Base-by-base conservation (phyloP, 30 jellyfish, hydroid and myxozoan species). In the Chrysaora quinquecirrha region DNA sequence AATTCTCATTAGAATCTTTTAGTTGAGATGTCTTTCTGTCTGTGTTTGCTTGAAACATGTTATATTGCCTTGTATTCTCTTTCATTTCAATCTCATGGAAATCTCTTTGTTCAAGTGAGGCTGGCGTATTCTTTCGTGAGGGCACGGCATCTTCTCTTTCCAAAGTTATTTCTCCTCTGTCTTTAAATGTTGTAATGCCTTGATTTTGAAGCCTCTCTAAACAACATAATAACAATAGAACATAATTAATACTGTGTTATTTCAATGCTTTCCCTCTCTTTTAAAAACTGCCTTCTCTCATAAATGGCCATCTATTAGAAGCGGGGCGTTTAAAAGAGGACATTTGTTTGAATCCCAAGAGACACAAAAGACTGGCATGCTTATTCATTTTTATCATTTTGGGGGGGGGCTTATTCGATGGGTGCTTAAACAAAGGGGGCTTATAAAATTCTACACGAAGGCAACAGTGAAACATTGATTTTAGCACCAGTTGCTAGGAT, bases 1-100 rank as follows among this genome's bases (percentile, higher is more conserved):
- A 54, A 34, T 82, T 82, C 24, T 70, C 92, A 82, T 52, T 82
- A 20, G 92, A 58, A 31, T 70, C 92, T 52, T 19, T 54, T 16
- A 82, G 73, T 52, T 52, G 62, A 33, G 23, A 0, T 76, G 20
- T 34, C 48, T 70, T 60, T 61, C 60, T 27, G 14, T 52, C 66
- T 29, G 43, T 49, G 30, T 70, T 70, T 49, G 80, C 22, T 73
- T 33, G 38, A 19, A 22, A 73, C 27, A n/a, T 21, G 43, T 12
- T 34, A 21, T 68, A 73, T 0, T 27, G 46, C 47, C 23, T 4
- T 16, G 34, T 20, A 14, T 38, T 82, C 21, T 82, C 85, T 14
- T 52, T 68, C 73, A 82, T 30, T 58, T 82, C 92, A 49, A 82
- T 62, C 28, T 52, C 79, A 22, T 50, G 76, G 48, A 82, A 82